Conservation (phyloP, 2,888 invertebrate genomes). For the Apodemia duryi region DNA sequence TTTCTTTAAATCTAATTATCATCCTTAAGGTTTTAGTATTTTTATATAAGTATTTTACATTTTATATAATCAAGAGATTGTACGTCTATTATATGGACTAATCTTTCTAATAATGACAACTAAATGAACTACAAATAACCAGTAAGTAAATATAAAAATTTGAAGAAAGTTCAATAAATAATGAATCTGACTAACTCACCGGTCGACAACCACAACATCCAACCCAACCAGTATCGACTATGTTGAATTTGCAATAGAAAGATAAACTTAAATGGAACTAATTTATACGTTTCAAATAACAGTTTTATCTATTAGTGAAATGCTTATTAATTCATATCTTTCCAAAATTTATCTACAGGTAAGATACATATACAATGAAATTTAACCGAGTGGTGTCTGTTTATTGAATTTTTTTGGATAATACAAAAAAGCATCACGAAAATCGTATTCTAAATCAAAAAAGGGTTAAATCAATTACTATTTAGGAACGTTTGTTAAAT, state of each 20-base stretch:
- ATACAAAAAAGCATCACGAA: no score
- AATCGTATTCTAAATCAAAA: no score
- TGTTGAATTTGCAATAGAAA: conserved; percentile 11
- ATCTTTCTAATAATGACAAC: not conserved
- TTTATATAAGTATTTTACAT: no score
- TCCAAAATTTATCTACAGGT: not conserved
- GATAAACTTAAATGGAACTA: conserved; percentile 12
- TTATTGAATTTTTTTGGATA: no score
- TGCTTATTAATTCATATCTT: not conserved
- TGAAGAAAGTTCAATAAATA: not conserved
- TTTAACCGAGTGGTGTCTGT: no score
- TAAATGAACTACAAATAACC: not conserved
- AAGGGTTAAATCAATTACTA: no score
- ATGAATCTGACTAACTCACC: conserved; percentile 1
- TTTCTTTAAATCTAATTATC: not conserved
- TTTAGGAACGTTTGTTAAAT: no score
- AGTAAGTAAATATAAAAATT: not conserved
- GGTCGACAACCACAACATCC: conserved; percentile 3
- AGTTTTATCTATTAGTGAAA: conserved; percentile 14
- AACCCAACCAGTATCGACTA: conserved; percentile 12
- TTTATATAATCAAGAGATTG: no score
- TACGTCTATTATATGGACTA: not conserved
- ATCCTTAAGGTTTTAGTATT: not conserved
- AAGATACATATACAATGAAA: no score
- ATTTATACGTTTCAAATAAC: conserved; percentile 14